These are phyloP conservation scores for Oryzias woworae DNA, from an alignment of 2,113 vertebrate genomes.

Conservation along the genomic window DNA sequence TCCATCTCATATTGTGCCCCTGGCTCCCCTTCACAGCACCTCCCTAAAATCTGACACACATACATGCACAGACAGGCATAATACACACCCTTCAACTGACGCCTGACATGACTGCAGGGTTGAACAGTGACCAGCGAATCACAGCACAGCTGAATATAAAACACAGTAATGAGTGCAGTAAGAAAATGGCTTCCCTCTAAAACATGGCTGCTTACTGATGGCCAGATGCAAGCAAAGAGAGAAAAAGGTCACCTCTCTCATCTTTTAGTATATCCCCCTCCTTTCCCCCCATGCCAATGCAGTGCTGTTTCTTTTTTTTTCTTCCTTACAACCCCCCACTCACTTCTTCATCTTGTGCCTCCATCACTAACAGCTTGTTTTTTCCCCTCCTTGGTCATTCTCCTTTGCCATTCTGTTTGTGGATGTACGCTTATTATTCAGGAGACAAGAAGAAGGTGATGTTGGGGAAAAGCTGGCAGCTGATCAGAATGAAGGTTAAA, in stretches of 20 bases:
- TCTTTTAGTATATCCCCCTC: slow-evolving; percentile 50
- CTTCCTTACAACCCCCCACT: neutral
- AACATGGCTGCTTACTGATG: slow-evolving; percentile 73
- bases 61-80: slow-evolving; percentile 34
- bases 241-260: slow-evolving; percentile 73
- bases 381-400: slow-evolving; percentile 53
- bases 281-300: slow-evolving; percentile 21
- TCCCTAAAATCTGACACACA: slow-evolving; percentile 30
- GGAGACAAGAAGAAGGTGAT: slow-evolving; percentile 76
- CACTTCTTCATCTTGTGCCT: slow-evolving; percentile 42
- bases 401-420: slow-evolving; percentile 54
- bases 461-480: slow-evolving; percentile 74
- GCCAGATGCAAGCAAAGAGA: slow-evolving; percentile 49
- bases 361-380: slow-evolving; percentile 52
- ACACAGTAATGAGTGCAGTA: slow-evolving; percentile 68
- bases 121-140: slow-evolving; percentile 69
- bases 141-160: slow-evolving; percentile 75
- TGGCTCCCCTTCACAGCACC: slow-evolving; percentile 36
- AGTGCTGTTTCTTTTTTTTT: neutral
- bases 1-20: slow-evolving; percentile 70
- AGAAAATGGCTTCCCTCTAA: slow-evolving; percentile 79
- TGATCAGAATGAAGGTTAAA: slow-evolving; percentile 78
- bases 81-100: slow-evolving; percentile 66
- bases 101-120: slow-evolving; percentile 66
- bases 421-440: slow-evolving; percentile 73